These are phyloP conservation scores for Corvus moneduloides DNA, from an alignment of 2,113 vertebrate genomes.

Conservation along the genomic window DNA sequence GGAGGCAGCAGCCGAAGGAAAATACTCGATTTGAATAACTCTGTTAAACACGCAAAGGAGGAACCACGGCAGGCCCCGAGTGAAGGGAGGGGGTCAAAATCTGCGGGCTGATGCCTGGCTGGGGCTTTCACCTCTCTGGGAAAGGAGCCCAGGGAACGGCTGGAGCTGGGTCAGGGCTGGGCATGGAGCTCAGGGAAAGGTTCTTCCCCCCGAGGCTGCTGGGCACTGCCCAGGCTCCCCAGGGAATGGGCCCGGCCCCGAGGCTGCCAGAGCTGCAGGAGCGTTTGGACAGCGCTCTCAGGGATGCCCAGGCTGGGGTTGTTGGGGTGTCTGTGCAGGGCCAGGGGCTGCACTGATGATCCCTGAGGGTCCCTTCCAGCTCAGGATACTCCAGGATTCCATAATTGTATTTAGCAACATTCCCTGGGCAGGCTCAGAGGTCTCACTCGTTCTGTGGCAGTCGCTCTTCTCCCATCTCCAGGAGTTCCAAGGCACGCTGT, in stretches of 20 bases:
- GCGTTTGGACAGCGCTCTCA: background rate
- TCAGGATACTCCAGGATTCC: background rate
- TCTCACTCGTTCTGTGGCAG: rapidly evolving
- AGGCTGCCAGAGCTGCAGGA: background rate
- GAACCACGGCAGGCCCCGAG: background rate
- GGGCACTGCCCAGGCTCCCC: background rate
- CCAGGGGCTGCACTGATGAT: rapidly evolving
- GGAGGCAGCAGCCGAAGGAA: background rate
- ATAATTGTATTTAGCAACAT: background rate
- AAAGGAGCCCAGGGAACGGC: background rate
- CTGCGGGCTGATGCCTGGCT: background rate
- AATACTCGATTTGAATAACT: background rate
- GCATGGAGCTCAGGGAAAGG: background rate
- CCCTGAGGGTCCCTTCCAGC: rapidly evolving
- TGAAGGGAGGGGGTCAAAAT: background rate
- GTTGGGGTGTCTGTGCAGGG: background rate
- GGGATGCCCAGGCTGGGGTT: background rate
- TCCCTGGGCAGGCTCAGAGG: background rate
- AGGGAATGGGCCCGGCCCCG: background rate
- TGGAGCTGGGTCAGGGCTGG: background rate
- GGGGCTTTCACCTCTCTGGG: background rate
- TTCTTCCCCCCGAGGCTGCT: background rate
- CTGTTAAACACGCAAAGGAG: background rate
- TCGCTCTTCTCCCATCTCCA: background rate
- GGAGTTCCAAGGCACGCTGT: rapidly evolving